These are phyloP conservation scores for Cinara cedri DNA, from an alignment of 2,888 invertebrate species.

Conservation along the genomic window DNA sequence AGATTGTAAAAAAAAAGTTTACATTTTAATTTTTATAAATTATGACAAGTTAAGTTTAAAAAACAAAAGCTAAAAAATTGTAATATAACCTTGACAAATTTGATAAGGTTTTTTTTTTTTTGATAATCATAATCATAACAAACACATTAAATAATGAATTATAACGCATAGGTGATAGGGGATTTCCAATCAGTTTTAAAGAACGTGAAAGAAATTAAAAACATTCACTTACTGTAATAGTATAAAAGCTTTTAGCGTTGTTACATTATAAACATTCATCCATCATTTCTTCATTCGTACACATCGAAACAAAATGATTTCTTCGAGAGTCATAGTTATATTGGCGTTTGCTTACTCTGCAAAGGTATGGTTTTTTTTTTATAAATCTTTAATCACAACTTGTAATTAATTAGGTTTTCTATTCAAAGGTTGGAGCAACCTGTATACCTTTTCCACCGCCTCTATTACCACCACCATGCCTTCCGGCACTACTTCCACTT, in stretches of 20 bases:
- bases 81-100: too few relatives aligned
- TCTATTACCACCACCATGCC: too few relatives aligned
- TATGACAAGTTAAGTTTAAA: too few relatives aligned
- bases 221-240: background rate
- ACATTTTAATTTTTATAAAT: too few relatives aligned
- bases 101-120: too few relatives aligned
- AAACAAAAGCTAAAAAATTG: too few relatives aligned
- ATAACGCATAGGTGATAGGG: too few relatives aligned
- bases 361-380: slow-evolving; percentile 8
- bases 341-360: slow-evolving; percentile 21
- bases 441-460: background rate
- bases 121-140: too few relatives aligned
- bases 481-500: too few relatives aligned
- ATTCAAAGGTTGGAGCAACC: slow-evolving; percentile 7
- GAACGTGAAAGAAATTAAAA: background rate
- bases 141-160: too few relatives aligned
- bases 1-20: too few relatives aligned
- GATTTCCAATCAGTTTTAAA: background rate
- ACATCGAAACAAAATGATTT: slow-evolving; percentile 9
- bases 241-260: background rate
- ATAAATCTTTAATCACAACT: background rate
- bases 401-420: background rate
- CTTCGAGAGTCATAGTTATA: background rate
- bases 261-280: background rate
- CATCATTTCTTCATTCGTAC: background rate